Evolutionary conservation across 2,113 vertebrate genomes (phyloP).

Genomic region (Peromyscus maniculatus): DNA sequence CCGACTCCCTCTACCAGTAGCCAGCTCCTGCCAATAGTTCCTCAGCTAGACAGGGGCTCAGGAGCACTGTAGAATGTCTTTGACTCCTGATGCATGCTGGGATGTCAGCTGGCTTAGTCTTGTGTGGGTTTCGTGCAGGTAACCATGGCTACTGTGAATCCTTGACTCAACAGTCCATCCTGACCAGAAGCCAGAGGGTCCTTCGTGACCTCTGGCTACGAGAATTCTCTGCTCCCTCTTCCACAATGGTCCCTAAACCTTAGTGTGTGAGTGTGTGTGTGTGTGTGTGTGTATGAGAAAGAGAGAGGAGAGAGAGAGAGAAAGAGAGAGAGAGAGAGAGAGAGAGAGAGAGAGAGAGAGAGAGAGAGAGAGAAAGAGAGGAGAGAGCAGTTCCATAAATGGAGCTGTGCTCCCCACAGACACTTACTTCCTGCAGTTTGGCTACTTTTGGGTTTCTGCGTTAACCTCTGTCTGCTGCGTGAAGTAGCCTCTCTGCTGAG

Average conservation of each 20-base stretch:
- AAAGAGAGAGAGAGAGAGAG: not conserved
- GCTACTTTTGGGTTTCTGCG: not conserved
- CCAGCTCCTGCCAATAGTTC: too few relatives aligned
- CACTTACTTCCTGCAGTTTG: not conserved
- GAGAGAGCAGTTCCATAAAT: not conserved
- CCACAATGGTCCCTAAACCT: too few relatives aligned
- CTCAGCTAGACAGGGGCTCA: not conserved
- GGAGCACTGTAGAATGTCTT: not conserved
- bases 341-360: too few relatives aligned
- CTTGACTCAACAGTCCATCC: rapidly evolving
- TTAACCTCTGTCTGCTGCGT: not conserved
- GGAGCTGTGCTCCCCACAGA: not conserved
- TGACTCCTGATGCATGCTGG: not conserved
- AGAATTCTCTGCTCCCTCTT: not conserved
- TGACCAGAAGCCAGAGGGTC: not conserved
- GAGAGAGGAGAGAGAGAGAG: not conserved
- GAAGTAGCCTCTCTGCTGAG: not conserved
- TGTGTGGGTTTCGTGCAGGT: not conserved
- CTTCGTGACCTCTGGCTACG: not conserved
- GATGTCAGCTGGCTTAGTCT: not conserved
- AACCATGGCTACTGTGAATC: not conserved
- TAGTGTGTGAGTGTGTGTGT: not conserved
- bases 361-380: not conserved
- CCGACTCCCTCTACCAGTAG: not conserved
- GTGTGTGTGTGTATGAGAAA: not conserved